Evolutionary conservation across 1,140 invertebrate species (phyloP), one percentile per base, ranked within the genome.

Genomic region (Pemphigus obesinymphae): DNA sequence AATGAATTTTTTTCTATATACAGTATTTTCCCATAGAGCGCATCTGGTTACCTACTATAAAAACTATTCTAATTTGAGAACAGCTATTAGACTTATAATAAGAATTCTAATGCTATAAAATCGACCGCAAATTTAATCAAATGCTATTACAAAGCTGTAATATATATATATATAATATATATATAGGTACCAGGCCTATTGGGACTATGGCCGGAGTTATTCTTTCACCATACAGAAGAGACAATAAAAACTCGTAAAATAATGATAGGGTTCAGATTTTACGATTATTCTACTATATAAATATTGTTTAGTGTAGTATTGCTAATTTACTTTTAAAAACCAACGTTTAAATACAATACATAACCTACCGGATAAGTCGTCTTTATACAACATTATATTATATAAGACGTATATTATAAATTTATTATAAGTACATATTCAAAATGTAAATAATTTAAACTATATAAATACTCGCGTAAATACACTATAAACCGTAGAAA

Each of bases 61-160:
- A 58, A 26, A 58, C 53, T 20, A 45, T n/a, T 75, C 43, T 78
- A 29, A 40, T 34, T 55, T 26, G 31, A 40, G 37, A 58, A 78
- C 23, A 78, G 48, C 75, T 43, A 23, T 68, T 43, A 43, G 13
- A 70, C 37, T 20, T 43, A 45, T 80, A 80, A 61, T 61, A 63
- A 45, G 55, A 80, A 80, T 80, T 63, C 23, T 13, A 37, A 0
- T 31, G 13, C 37, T 61, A 80, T 80, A 63, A 80, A 80, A 45
- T 1, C 26, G 15, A 63, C 76, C 55, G 26, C 76, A 80, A 80
- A 80, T 61, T 55, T 61, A 80, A 80, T 80, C 76, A 80, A 80
- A 63, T 45, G 31, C 55, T 80, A 63, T 80, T 80, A 80, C 23
- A 63, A 45, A 43, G 23, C 75, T 29, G 37, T 20, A 37, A 17